These are phyloP conservation scores for Rhogogaster chlorosoma DNA, from an alignment of 2,888 invertebrate species.

Conservation along the genomic window DNA sequence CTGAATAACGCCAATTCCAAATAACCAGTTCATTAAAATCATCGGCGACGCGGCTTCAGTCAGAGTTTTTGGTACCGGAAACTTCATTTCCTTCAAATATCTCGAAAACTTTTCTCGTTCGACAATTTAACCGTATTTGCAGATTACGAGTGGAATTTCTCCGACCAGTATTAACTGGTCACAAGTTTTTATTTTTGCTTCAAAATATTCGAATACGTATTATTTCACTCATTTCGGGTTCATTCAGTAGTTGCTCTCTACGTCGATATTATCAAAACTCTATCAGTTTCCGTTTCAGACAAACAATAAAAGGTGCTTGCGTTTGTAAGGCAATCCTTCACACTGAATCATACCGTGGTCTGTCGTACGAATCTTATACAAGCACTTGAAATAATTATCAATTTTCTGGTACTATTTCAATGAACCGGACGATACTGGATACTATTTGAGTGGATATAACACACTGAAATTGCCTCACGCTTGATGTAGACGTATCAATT, in stretches of 20 bases:
- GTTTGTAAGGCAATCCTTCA: neutral
- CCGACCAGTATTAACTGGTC: too few relatives aligned
- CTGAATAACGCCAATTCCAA: slow-evolving; percentile 31
- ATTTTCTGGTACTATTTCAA: neutral
- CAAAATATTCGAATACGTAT: neutral
- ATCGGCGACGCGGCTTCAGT: neutral
- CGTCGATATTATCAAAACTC: too few relatives aligned
- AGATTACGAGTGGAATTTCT: neutral
- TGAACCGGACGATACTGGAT: neutral
- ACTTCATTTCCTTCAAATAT: neutral
- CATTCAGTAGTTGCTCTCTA: neutral
- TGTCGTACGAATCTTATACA: neutral
- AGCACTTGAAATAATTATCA: neutral
- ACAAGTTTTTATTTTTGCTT: neutral
- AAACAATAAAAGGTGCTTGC: neutral
- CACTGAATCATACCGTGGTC: neutral
- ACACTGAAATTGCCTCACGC: neutral
- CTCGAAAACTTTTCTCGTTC: neutral
- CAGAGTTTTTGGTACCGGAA: neutral
- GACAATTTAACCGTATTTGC: neutral
- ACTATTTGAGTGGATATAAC: neutral
- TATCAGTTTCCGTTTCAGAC: too few relatives aligned
- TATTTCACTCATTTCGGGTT: neutral
- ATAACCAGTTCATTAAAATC: neutral
- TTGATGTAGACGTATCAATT: neutral